These are phyloP conservation scores for Knipowitschia caucasica DNA, from an alignment of 2,797 vertebrate species.

Conservation along the genomic window DNA sequence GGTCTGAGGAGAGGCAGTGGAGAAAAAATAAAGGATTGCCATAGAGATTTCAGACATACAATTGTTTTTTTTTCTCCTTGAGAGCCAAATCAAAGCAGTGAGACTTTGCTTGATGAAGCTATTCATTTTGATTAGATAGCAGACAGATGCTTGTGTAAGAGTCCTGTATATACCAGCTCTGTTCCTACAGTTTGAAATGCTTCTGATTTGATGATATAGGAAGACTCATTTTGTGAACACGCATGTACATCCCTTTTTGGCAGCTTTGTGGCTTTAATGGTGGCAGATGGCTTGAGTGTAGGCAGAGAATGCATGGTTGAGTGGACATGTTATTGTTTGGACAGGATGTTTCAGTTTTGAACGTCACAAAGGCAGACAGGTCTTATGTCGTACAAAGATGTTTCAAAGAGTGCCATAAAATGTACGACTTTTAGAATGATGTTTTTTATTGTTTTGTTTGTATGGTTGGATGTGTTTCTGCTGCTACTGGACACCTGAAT, in stretches of 20 bases:
- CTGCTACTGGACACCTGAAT: no score
- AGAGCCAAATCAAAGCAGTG: background rate
- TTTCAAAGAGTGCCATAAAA: no score
- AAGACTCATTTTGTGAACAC: background rate
- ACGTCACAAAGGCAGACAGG: no score
- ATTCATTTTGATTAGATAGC: slow-evolving; percentile 3
- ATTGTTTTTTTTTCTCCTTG: background rate
- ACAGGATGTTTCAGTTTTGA: no score
- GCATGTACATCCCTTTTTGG: background rate
- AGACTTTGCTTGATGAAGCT: background rate
- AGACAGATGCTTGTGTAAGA: background rate
- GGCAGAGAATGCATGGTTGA: background rate
- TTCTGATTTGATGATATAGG: background rate
- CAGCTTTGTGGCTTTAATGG: background rate
- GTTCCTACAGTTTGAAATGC: background rate
- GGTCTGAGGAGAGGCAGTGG: background rate
- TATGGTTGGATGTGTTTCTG: no score
- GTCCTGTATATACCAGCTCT: background rate
- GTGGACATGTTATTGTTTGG: no score
- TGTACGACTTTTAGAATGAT: no score
- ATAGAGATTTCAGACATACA: slow-evolving; percentile 1
- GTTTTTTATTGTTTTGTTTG: no score
- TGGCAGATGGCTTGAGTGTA: background rate
- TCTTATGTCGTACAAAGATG: no score
- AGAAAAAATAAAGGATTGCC: background rate